Conservation (phyloP, 1,140 invertebrate species). For the Zaprionus vittiger region DNA sequence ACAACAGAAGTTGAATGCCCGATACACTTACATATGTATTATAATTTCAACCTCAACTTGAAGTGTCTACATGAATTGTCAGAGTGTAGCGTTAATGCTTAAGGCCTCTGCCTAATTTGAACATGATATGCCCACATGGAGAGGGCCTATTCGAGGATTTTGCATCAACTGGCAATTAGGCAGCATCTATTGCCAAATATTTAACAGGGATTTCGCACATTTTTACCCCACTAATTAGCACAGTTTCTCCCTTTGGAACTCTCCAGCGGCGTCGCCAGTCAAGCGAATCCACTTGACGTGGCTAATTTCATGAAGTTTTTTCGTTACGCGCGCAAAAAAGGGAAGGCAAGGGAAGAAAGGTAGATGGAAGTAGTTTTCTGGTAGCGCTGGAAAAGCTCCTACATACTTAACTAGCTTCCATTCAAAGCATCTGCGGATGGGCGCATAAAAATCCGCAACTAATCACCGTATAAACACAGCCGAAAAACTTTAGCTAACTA, state of each 20-base stretch:
- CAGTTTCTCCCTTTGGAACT: background rate
- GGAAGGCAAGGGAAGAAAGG: background rate
- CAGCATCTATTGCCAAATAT: slow-evolving; percentile 41
- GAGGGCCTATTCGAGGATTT: background rate
- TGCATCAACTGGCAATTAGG: slow-evolving; percentile 6
- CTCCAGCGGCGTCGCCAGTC: slow-evolving; percentile 13
- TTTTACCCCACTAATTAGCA: slow-evolving; percentile 52
- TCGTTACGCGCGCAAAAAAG: background rate
- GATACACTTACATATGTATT: no score
- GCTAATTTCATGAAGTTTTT: slow-evolving; percentile 38
- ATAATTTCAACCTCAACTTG: background rate
- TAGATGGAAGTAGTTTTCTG: background rate
- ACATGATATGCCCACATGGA: background rate
- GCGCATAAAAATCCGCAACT: slow-evolving; percentile 57
- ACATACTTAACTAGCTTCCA: slow-evolving; percentile 39
- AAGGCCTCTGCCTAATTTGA: background rate
- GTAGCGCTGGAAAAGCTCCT: background rate
- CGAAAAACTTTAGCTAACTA: slow-evolving; percentile 55
- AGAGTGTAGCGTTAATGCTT: background rate
- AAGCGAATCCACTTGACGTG: slow-evolving; percentile 24
- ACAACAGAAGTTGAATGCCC: no score
- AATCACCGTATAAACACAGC: slow-evolving; percentile 58
- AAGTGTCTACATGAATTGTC: background rate
- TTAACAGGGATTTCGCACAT: slow-evolving; percentile 45
- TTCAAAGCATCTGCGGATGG: slow-evolving; percentile 23